Evolutionary conservation across 2,113 vertebrate genomes (phyloP), one percentile per base, ranked within the genome.

Genomic region (Puffinus mauretanicus): DNA sequence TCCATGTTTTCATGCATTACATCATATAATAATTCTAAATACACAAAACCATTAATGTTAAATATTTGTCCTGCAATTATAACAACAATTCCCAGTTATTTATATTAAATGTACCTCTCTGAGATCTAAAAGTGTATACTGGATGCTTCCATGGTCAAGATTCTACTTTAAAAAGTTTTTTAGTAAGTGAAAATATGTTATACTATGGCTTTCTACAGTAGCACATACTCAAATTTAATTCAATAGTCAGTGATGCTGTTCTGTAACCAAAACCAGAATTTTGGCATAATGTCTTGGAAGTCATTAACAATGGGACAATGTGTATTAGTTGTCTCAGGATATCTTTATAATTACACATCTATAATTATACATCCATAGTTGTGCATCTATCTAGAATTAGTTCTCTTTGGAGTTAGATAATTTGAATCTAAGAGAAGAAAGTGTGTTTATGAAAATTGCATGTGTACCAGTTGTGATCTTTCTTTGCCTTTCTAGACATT

Each of bases 401-500:
- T 77, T 91, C 8, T 86, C 32, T 67, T 86, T 78, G 29, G 40
- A 75, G 25, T 72, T 46, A 55, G 9, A 18, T 49, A 19, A 57
- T 55, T 42, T 66, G 18, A 32, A 36, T 83, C 26, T 78, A 71
- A 47, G 8, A 49, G 62, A 51, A 86, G 25, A 40, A 81, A 27
- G 8, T 13, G 14, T 9, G 5, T 69, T 92, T 38, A 21, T 69
- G 49, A 52, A 72, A 79, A 73, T 18, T 61, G 18, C 36, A 4
- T 7, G 16, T 64, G 18, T 84, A 36, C n/a, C 46, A 65, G 2
- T 9, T 67, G 42, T 93, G 62, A 61, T 86, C 10, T 54, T 71
- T 90, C 61, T 93, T 95, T 90, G 60, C 88, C 34, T 96, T 96
- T 91, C 66, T 87, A 99, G 99, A 81, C 98, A 98, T 94, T 99